These are phyloP conservation scores for Agrilus planipennis DNA, from an alignment of 1,140 invertebrate species.

Conservation along the genomic window DNA sequence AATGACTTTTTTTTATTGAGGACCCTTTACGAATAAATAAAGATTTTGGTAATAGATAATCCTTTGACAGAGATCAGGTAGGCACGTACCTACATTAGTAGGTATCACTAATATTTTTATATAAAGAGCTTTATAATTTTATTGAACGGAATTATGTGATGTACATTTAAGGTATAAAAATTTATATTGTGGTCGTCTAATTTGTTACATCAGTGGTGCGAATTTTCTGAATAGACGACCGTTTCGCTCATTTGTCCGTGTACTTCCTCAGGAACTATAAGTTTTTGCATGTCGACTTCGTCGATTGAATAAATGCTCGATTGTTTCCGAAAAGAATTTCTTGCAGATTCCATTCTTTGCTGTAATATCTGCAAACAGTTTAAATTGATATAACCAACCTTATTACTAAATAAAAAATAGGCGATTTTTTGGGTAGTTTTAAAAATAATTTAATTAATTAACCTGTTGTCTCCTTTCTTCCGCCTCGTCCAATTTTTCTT, in stretches of 20 bases:
- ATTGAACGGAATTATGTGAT: no score
- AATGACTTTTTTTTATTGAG: no score
- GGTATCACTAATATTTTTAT: background rate
- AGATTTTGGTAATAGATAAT: no score
- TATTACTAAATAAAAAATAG: background rate
- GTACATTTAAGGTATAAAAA: no score
- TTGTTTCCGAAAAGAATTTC: slow-evolving; percentile 15
- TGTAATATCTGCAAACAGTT: slow-evolving; percentile 25
- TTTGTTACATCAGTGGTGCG: no score
- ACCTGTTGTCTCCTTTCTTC: slow-evolving; percentile 44
- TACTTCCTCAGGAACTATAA: slow-evolving; percentile 15
- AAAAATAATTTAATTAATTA: slow-evolving; percentile 5
- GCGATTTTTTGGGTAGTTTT: background rate
- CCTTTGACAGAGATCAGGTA: no score
- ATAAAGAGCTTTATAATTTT: no score
- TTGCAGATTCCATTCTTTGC: slow-evolving; percentile 23
- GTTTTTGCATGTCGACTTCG: slow-evolving; percentile 12
- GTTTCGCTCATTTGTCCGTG: no score
- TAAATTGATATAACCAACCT: no score
- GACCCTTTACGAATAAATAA: no score
- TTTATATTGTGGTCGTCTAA: no score
- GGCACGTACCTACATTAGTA: background rate
- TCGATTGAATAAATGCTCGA: slow-evolving; percentile 8
- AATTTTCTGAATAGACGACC: no score
- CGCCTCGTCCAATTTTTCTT: slow-evolving; percentile 56